Evolutionary conservation across 2,888 invertebrate genomes (phyloP).

Genomic region (Oscheius sp.): DNA sequence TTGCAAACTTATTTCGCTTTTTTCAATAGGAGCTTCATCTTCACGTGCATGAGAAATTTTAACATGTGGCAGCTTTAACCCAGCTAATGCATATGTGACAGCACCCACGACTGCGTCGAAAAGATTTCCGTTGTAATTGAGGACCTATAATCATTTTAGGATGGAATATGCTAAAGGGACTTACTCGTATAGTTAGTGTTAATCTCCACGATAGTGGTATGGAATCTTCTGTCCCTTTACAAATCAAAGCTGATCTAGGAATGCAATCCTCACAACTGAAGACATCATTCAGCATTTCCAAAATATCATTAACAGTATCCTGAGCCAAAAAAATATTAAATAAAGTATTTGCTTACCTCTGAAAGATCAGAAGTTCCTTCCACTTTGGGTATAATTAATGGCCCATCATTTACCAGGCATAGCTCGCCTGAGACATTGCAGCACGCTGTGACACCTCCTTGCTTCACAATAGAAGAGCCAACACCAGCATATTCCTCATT

Average conservation of each 20-base stretch:
- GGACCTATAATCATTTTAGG: slow-evolving; percentile 18
- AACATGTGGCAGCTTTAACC: slow-evolving; percentile 44
- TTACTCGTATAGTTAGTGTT: slow-evolving; percentile 23
- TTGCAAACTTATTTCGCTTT: slow-evolving; percentile 44
- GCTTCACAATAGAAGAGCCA: slow-evolving; percentile 49
- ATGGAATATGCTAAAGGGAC: not conserved
- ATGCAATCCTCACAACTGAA: not conserved
- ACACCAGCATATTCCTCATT: slow-evolving; percentile 50
- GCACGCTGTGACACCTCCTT: slow-evolving; percentile 46
- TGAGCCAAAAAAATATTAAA: slow-evolving; percentile 4
- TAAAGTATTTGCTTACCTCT: slow-evolving; percentile 37
- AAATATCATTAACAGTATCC: slow-evolving; percentile 17
- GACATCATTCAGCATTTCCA: slow-evolving; percentile 25
- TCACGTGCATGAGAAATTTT: slow-evolving; percentile 39
- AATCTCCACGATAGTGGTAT: slow-evolving; percentile 30
- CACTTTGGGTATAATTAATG: slow-evolving; percentile 38
- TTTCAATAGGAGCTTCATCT: slow-evolving; percentile 51
- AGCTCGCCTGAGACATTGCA: slow-evolving; percentile 47
- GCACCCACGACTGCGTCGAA: slow-evolving; percentile 39
- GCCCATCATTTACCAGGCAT: slow-evolving; percentile 41
- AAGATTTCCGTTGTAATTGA: slow-evolving; percentile 19
- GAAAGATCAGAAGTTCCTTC: slow-evolving; percentile 38
- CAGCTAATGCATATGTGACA: slow-evolving; percentile 39
- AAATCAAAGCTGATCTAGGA: slow-evolving; percentile 18
- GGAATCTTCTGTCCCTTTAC: slow-evolving; percentile 31